Base-by-base conservation (phyloP, 1,140 invertebrate species). In the Harlomillsia oculata region DNA sequence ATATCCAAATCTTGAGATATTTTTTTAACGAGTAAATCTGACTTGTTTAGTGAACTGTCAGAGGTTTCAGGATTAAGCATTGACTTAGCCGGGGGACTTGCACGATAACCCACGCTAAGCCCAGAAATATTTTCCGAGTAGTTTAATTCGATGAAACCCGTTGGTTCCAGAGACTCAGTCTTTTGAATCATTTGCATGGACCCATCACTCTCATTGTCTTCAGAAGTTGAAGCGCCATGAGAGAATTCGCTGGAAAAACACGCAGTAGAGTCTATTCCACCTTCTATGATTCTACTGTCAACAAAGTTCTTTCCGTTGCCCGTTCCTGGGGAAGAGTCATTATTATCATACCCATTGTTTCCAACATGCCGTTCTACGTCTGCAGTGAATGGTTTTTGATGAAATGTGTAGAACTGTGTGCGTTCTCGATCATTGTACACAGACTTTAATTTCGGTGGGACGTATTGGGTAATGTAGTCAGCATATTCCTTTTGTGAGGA, bases 1-100 rank as follows among this genome's bases (percentile, higher is more conserved):
- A 50, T 50, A 18, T 56, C 54, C 21, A 56, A 32, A 43, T 50
- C 54, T 36, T 56, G 44, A 11, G 54, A 50, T n/a, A 56, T 56
- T 56, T 50, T 49, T 18, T 40, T 48, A 6, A 55, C 34, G 23
- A 56, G 20, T 13, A 56, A 14, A 36, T 50, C 48, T n/a, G 34
- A 39, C 30, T 46, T 55, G 21, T 48, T n/a, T 32, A 44, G 8
- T 11, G 13, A 18, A 18, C 32, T 34, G n/a, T n/a, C n/a, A n/a
- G n/a, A n/a, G n/a, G n/a, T n/a, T n/a, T n/a, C n/a, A n/a, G n/a
- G n/a, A n/a, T n/a, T n/a, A n/a, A n/a, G n/a, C n/a, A n/a, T n/a
- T n/a, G n/a, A n/a, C n/a, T n/a, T n/a, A n/a, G n/a, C n/a, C n/a
- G n/a, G n/a, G n/a, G n/a, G n/a, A n/a, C n/a, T n/a, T n/a, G n/a